Evolutionary conservation across 2,113 vertebrate species (phyloP).

Genomic region (Cochlearius cochlearius): DNA sequence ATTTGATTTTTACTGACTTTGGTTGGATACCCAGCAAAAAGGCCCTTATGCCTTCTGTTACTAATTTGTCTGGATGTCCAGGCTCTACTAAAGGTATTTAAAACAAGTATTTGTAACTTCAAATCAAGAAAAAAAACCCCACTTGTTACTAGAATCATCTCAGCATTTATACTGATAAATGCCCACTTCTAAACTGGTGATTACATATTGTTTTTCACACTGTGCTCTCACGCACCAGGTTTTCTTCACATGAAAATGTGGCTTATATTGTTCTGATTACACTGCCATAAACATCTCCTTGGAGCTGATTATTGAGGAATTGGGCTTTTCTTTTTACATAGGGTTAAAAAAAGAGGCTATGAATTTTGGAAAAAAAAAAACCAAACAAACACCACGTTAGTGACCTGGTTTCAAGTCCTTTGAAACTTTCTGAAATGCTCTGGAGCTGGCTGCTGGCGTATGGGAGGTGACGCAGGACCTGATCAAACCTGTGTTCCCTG

Average conservation of each 20-base stretch:
- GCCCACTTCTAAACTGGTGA: conserved; percentile 20
- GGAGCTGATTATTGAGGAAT: background rate
- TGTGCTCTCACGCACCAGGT: background rate
- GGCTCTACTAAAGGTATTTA: background rate
- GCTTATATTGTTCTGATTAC: background rate
- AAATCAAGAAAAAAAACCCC: background rate
- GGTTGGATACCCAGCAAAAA: background rate
- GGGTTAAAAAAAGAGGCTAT: background rate
- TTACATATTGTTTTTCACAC: conserved; percentile 24
- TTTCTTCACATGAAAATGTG: background rate
- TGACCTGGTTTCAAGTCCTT: background rate
- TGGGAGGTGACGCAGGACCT: background rate
- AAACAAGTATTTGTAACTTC: background rate
- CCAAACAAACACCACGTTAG: background rate
- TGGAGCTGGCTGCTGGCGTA: background rate
- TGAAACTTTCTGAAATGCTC: background rate
- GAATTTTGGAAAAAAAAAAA: background rate
- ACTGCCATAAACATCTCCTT: background rate
- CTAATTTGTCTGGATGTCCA: background rate
- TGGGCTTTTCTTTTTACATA: background rate
- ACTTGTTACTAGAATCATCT: background rate
- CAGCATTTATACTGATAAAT: background rate
- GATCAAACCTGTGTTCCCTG: background rate
- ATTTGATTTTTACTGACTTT: background rate
- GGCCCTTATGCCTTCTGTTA: background rate